Base-by-base conservation (phyloP, 2,888 invertebrate species). In the Poecilobothrus nobilitatus region DNA sequence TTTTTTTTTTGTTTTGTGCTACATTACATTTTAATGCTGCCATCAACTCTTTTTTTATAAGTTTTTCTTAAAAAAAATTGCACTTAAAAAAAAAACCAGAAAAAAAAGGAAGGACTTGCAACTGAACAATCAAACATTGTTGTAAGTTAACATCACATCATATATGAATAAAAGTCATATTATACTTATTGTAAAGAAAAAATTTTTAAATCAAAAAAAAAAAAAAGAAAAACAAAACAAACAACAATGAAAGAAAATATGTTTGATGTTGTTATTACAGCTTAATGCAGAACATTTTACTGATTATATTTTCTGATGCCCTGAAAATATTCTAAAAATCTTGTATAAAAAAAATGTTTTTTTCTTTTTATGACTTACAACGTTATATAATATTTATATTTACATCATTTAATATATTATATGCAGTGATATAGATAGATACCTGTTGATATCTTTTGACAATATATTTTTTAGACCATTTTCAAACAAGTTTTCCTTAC, bases 11-110 rank as follows among this genome's bases (percentile, higher is more conserved):
- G 5, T 27, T 27, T 27, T 27, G 2, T 27, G 27, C 27, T 27
- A 27, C 71, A 68, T 44, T 66, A 71, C 71, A 68, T 75, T 74
- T 74, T 75, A 71, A 74, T 71, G 74, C 64, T 70, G 69, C 61
- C 68, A 61, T 65, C 8, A 71, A 37, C 37, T 37, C 8, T 37
- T 37, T 37, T 10, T 37, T 37, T 37, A 5, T 37, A 10, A 10
- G 1, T 37, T 37, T 37, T 37, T 37, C 37, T 37, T 27, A 27
- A 27, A 27, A 27, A 37, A 37, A 37, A 37, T 37, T 37, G 3
- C 27, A 27, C 37, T 37, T 10, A 37, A 8, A 68, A 68, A 18
- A 33, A 67, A 70, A 69, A 66, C 67, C 69, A 68, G 68, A 53
- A 53, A 2, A 53, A 53, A 66, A 53, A 53, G 6, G 53, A 53